Conservation (phyloP, 1,140 invertebrate species). For the Anoplolepis gracilipes region DNA sequence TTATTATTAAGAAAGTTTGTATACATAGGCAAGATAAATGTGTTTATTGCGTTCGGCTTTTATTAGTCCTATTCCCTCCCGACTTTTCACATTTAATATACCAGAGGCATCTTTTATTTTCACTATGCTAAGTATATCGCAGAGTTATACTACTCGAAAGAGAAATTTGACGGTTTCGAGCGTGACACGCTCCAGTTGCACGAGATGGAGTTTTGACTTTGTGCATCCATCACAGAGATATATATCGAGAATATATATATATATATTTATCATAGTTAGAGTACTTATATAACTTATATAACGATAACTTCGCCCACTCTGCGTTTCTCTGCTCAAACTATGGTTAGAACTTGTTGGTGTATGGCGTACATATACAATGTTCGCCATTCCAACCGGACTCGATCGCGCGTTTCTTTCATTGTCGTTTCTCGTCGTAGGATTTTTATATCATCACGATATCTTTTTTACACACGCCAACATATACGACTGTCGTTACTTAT, state of each 20-base stretch:
- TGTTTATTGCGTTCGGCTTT: too few species aligned
- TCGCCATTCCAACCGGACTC: not conserved
- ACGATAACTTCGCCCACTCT: not conserved
- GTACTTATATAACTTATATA: too few species aligned
- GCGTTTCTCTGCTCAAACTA: not conserved
- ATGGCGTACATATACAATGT: not conserved
- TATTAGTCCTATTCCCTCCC: too few species aligned
- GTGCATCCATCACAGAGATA: not conserved
- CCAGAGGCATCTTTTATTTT: too few species aligned
- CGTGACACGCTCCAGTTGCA: constrained; percentile 3
- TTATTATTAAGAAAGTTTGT: too few species aligned
- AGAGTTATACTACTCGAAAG: not conserved
- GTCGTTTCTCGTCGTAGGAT: not conserved
- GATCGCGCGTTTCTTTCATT: not conserved
- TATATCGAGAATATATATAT: not conserved
- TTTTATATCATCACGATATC: constrained; percentile 5
- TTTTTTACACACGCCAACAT: not conserved
- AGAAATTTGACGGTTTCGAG: not conserved
- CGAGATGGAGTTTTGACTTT: not conserved
- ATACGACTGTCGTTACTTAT: not conserved
- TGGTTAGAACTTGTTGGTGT: not conserved
- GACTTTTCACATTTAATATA: too few species aligned
- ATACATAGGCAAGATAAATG: too few species aligned
- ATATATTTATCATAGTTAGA: not conserved
- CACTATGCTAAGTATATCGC: not conserved